These are phyloP conservation scores for Papilio gigon DNA, from an alignment of 2,888 invertebrate species.

Conservation along the genomic window DNA sequence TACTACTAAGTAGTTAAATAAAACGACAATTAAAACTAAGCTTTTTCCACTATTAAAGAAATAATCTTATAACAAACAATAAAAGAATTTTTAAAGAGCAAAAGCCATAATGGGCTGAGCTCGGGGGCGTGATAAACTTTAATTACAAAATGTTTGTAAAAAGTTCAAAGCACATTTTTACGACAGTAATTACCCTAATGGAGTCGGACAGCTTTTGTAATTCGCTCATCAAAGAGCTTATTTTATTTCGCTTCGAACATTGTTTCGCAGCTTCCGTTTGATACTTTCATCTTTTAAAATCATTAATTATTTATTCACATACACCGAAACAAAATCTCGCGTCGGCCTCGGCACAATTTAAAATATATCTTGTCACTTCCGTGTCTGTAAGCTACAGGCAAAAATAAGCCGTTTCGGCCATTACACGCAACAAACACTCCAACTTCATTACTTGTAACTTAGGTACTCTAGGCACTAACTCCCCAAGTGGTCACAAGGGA, in stretches of 20 bases:
- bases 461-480: too few species aligned
- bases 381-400: too few species aligned
- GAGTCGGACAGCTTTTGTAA: conserved; percentile 20
- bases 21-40: too few species aligned
- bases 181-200: conserved; percentile 22
- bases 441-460: too few species aligned
- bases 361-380: too few species aligned
- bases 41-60: neutral
- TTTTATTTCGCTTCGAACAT: conserved; percentile 12
- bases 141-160: conserved; percentile 19
- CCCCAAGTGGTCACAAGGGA: too few species aligned
- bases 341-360: too few species aligned
- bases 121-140: conserved; percentile 15
- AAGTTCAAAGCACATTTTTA: conserved; percentile 24
- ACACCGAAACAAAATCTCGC: too few species aligned
- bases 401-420: too few species aligned
- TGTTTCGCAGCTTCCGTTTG: neutral
- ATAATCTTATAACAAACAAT: conserved; percentile 12
- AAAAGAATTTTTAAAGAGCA: conserved; percentile 16
- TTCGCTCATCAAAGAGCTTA: conserved; percentile 22
- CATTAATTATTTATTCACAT: neutral
- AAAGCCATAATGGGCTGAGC: conserved; percentile 20
- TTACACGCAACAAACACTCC: too few species aligned
- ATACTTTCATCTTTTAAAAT: neutral
- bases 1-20: too few species aligned